phyloP scores from a whole-genome alignment of 2,797 vertebrate genomes.

The Pygocentrus nattereri region DNA sequence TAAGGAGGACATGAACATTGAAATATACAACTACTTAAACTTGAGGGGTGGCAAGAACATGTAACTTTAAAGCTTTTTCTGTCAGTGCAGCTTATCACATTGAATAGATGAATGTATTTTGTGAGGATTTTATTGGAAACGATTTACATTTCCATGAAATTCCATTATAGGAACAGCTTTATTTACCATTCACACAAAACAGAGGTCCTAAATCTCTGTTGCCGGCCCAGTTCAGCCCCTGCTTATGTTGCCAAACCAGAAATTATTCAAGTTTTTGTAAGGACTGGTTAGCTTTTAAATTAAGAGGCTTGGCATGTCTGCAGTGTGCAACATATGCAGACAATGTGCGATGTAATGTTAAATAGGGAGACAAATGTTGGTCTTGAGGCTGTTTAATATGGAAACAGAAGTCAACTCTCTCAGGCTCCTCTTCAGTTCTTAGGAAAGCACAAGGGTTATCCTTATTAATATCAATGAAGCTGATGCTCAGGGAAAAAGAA shows the following conservation, averaged over 20 bases:
- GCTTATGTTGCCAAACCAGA: not conserved
- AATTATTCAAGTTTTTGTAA: not conserved
- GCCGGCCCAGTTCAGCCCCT: too few relatives aligned
- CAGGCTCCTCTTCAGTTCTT: constrained; percentile 64
- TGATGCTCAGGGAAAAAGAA: constrained; percentile 66
- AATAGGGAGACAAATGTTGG: constrained; percentile 61
- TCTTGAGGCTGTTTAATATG: constrained; percentile 41
- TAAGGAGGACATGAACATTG: too few relatives aligned
- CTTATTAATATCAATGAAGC: constrained; percentile 80
- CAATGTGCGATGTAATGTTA: constrained; percentile 29
- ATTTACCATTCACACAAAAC: too few relatives aligned
- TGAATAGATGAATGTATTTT: too few relatives aligned
- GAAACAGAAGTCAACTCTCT: constrained; percentile 68
- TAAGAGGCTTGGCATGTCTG: not conserved
- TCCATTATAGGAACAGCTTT: too few relatives aligned
- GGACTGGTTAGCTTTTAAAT: not conserved
- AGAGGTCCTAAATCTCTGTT: too few relatives aligned
- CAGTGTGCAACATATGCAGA: not conserved
- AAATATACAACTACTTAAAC: too few relatives aligned
- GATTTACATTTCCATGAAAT: too few relatives aligned
- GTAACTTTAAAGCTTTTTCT: too few relatives aligned
- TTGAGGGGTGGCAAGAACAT: too few relatives aligned
- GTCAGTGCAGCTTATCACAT: too few relatives aligned
- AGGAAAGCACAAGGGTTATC: constrained; percentile 62
- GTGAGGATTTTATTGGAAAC: too few relatives aligned